Percentiles rank a stretch among this genome's conserved stretches.
phyloP scores from a whole-genome alignment of 2,797 vertebrate genomes.

The Ctenopoma multispine region DNA sequence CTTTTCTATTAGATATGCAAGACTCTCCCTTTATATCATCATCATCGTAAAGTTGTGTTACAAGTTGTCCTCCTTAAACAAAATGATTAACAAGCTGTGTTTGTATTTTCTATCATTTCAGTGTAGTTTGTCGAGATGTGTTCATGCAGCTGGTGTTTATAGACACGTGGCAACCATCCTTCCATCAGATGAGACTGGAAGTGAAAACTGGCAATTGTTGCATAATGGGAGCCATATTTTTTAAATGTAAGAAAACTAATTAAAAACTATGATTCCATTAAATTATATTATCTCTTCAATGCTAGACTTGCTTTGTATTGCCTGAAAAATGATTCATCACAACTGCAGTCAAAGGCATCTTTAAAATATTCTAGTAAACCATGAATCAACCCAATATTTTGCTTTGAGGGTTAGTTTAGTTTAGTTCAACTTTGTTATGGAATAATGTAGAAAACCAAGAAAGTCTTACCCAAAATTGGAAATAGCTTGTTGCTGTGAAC shows the following conservation, averaged over 20 bases:
- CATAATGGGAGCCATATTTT: neutral
- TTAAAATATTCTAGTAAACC: conserved; percentile 18
- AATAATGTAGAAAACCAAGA: conserved; percentile 21
- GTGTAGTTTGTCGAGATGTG: neutral
- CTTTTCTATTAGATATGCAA: too few relatives aligned
- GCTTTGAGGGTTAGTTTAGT: conserved; percentile 35
- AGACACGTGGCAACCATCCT: neutral
- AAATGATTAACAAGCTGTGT: too few relatives aligned
- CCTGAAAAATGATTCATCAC: conserved; percentile 27
- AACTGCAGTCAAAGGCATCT: conserved; percentile 43
- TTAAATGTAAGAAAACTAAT: neutral
- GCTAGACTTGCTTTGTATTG: conserved; percentile 6
- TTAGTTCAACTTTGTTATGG: too few relatives aligned
- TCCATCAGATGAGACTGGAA: neutral
- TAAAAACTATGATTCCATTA: neutral
- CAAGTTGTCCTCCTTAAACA: too few relatives aligned
- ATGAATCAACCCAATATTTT: conserved; percentile 34
- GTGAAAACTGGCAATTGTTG: neutral
- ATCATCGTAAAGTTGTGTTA: too few relatives aligned
- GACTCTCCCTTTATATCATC: too few relatives aligned
- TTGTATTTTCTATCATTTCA: neutral
- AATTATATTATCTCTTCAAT: conserved; percentile 4
- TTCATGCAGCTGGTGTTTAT: neutral
- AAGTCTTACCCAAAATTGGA: conserved; percentile 41
- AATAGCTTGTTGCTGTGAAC: conserved; percentile 46